phyloP scores from a whole-genome alignment of 37 sponge, comb jelly and placozoan genomes.

The Hexactinellida sp. region DNA sequence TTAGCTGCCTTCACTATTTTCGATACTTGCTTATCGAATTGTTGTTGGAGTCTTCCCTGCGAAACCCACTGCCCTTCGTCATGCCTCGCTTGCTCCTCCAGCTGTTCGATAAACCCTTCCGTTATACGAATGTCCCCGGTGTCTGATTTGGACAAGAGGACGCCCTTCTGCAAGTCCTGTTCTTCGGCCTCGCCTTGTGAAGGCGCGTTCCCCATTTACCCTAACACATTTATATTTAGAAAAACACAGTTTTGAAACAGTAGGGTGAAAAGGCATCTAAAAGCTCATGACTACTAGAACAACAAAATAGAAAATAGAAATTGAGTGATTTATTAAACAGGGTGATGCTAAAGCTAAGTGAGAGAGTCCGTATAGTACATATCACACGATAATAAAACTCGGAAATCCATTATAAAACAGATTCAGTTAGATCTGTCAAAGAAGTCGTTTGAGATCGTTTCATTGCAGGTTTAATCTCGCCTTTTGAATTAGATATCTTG shows the following conservation, averaged over 20 bases:
- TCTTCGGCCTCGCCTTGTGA: neutral
- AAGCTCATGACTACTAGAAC: too few relatives aligned
- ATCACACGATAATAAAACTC: neutral
- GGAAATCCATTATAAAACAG: neutral
- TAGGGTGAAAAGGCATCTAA: too few relatives aligned
- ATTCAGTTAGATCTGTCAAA: neutral
- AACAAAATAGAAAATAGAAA: too few relatives aligned
- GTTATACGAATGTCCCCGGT: neutral
- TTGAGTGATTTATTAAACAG: neutral
- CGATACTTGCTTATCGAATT: neutral
- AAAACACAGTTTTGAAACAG: too few relatives aligned
- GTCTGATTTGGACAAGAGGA: neutral
- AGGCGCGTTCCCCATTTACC: neutral
- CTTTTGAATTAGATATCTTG: neutral
- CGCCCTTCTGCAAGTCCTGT: neutral
- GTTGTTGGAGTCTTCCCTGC: neutral
- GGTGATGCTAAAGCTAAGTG: neutral
- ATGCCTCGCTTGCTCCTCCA: neutral
- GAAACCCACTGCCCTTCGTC: neutral
- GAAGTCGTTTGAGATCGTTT: neutral
- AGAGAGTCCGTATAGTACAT: neutral
- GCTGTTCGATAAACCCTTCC: neutral
- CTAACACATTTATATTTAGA: neutral
- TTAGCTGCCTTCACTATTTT: neutral
- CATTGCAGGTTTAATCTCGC: neutral